Conservation (phyloP, 2,797 vertebrate genomes). For the Luscinia luscinia region DNA sequence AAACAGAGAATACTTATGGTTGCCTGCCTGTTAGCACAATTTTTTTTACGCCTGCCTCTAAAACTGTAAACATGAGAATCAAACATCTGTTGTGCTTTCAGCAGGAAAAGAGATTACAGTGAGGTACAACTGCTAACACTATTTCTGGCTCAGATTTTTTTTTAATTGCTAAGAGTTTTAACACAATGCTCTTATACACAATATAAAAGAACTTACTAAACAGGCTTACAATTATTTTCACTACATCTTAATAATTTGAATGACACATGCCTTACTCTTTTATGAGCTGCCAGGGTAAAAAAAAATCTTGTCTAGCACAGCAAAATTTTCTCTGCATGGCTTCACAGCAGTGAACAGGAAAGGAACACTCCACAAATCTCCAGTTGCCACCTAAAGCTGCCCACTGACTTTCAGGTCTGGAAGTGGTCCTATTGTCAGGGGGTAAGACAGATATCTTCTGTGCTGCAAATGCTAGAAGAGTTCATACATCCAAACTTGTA, state of each 20-base stretch:
- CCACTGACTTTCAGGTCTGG: background rate
- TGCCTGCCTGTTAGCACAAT: slow-evolving; percentile 6
- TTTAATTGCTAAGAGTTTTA: slow-evolving; percentile 18
- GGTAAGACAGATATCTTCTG: background rate
- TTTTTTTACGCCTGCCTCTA: slow-evolving; percentile 22
- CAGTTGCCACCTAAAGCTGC: background rate
- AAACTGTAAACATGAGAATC: slow-evolving; percentile 38
- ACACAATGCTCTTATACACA: background rate
- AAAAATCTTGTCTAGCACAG: background rate
- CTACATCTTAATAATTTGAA: slow-evolving; percentile 28
- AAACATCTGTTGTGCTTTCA: slow-evolving; percentile 48
- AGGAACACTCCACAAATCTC: background rate
- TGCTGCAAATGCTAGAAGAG: background rate
- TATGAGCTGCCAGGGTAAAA: slow-evolving; percentile 39
- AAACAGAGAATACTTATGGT: slow-evolving; percentile 29
- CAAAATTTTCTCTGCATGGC: slow-evolving; percentile 1
- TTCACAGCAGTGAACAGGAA: slow-evolving; percentile 23
- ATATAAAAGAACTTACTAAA: slow-evolving; percentile 13
- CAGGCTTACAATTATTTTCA: slow-evolving; percentile 35
- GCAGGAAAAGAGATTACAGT: background rate
- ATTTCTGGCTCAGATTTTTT: background rate
- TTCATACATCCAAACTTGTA: background rate
- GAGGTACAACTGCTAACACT: background rate
- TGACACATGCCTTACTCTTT: slow-evolving; percentile 33
- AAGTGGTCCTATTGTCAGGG: background rate